phyloP scores from a whole-genome alignment of 2,113 vertebrate species.

The Panthera tigris region DNA sequence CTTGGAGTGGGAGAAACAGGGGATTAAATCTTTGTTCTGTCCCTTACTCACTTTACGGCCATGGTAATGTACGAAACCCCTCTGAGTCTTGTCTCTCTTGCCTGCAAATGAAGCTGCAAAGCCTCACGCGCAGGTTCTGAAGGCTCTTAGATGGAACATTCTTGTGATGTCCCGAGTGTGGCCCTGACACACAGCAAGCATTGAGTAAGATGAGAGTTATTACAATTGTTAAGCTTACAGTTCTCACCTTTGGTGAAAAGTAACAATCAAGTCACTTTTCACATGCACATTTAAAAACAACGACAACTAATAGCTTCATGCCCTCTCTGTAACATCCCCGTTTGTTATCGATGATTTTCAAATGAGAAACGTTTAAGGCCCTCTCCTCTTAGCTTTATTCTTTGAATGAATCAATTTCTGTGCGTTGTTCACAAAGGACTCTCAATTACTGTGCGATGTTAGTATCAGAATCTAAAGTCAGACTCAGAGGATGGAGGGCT shows the following conservation, averaged over 20 bases:
- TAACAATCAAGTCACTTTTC: constrained; percentile 1
- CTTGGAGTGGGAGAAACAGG: not conserved
- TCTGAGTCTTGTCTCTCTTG: not conserved
- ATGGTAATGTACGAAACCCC: not conserved
- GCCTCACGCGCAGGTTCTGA: not conserved
- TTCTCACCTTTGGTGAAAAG: not conserved
- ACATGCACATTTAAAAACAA: not conserved
- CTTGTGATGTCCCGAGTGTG: not conserved
- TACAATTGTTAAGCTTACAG: not conserved
- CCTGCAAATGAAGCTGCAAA: not conserved
- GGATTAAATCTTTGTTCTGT: not conserved
- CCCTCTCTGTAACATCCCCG: not conserved
- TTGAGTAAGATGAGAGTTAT: not conserved
- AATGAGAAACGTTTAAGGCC: not conserved
- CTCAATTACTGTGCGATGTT: not conserved
- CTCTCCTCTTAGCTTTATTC: not conserved
- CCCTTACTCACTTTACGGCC: not conserved
- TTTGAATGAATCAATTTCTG: not conserved
- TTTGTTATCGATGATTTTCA: not conserved
- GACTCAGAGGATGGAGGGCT: not conserved
- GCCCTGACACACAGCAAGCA: not conserved
- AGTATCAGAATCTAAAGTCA: not conserved
- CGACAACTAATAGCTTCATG: not conserved
- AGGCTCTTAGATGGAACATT: not conserved
- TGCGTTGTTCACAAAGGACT: constrained; percentile 20